These are phyloP conservation scores for Agelastica alni DNA, from an alignment of 2,888 invertebrate species.

Conservation along the genomic window DNA sequence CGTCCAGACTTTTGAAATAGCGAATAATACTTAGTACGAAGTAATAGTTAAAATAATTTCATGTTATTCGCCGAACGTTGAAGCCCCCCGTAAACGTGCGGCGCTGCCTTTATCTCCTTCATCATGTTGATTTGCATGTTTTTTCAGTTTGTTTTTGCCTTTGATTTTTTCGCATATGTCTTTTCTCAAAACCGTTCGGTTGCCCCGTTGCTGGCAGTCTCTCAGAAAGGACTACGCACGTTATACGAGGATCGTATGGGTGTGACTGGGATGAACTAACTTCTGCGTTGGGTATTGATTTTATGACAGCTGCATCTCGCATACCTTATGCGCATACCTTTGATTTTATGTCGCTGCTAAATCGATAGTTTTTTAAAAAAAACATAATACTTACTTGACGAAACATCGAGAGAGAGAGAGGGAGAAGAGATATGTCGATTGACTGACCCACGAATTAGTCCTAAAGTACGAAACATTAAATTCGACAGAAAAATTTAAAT, in stretches of 20 bases:
- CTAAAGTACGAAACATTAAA: too few species aligned
- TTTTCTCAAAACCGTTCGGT: conserved; percentile 5
- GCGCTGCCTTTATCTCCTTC: neutral
- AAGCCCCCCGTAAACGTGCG: too few species aligned
- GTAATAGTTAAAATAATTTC: too few species aligned
- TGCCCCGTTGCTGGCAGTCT: conserved; percentile 1
- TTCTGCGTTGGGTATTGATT: conserved; percentile 11
- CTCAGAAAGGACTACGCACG: conserved; percentile 5
- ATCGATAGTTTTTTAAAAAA: too few species aligned
- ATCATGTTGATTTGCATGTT: conserved; percentile 6
- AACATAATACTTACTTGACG: too few species aligned
- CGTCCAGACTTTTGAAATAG: too few species aligned
- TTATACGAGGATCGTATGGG: conserved; percentile 4
- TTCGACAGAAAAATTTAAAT: too few species aligned
- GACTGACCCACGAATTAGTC: too few species aligned
- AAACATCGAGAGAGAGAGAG: too few species aligned
- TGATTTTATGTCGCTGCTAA: conserved; percentile 3
- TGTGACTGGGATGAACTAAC: conserved; percentile 7
- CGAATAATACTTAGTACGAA: too few species aligned
- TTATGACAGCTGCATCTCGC: conserved; percentile 11
- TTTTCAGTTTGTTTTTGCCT: neutral
- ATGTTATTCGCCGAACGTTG: too few species aligned
- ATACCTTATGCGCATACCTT: conserved; percentile 10
- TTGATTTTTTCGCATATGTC: neutral
- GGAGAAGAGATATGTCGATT: too few species aligned